Base-by-base conservation (phyloP, 2,113 vertebrate genomes). In the Apteryx mantelli region DNA sequence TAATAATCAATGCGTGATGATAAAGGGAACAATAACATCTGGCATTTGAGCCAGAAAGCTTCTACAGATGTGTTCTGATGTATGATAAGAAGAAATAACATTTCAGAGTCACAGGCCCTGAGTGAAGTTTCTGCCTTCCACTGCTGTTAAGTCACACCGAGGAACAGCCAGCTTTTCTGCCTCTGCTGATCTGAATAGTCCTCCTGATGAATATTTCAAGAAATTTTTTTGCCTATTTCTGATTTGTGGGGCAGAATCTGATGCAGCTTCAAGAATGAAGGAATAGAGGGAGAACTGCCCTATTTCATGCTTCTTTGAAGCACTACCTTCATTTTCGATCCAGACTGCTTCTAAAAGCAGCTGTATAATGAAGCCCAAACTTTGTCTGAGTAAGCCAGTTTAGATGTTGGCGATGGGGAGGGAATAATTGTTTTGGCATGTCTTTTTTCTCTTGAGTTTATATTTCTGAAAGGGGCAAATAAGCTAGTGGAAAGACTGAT, bases 71-170 rank as follows among this genome's bases (percentile, higher is more conserved):
- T 87, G 76, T 94, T 91, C 82, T 81, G 93, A 95, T 97, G 89
- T 46, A 68, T 75, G 95, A 95, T 97, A 97, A 97, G 94, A 94
- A 97, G 78, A 96, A 97, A 96, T 71, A 97, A 95, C 94, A 97
- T 94, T 92, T 93, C 5, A 4, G 82, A 95, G 82, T 86, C 32
- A 0, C 85, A 66, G 82, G 76, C 82, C 25, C 52, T 93, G 75
- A 77, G 71, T 74, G 89, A 95, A 69, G 63, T 74, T 93, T 64
- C 60, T 77, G 85, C 82, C 89, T 96, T 95, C 87, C 91, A 42
- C 32, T n/a, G 78, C 8, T 42, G 85, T 96, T 95, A 64, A 91
- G 71, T 95, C 89, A 88, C 53, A 56, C 71, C 65, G 89, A 95
- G 76, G 26, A 6, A 9, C 79, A 93, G 81, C 78, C 87, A 89